A percentile compares a stretch with the other conserved stretches of the same genome.
Evolutionary conservation across 2,888 invertebrate genomes (phyloP).

Genomic region (Drosophila tripunctata): DNA sequence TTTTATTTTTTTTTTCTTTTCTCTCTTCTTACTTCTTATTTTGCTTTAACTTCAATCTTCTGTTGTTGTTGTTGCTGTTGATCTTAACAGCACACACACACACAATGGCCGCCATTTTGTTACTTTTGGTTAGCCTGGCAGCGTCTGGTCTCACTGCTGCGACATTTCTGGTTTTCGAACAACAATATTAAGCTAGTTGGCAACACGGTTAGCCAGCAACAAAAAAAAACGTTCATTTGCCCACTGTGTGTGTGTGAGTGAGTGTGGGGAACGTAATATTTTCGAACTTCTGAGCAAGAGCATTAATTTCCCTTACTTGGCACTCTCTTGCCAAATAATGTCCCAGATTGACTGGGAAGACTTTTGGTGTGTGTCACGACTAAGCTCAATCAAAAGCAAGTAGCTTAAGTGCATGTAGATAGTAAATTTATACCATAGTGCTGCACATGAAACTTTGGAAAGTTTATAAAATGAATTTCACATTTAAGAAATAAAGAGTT

Average conservation of each 20-base stretch:
- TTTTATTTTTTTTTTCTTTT: constrained; percentile 43
- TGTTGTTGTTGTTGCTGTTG: constrained; percentile 27
- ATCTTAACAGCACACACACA: constrained; percentile 48
- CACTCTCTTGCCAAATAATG: too few relatives aligned
- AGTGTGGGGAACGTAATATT: too few relatives aligned
- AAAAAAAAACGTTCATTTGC: not conserved
- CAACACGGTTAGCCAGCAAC: constrained; percentile 22
- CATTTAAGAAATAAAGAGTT: too few relatives aligned
- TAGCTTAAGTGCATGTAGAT: not conserved
- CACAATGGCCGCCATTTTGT: constrained; percentile 69
- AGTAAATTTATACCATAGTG: too few relatives aligned
- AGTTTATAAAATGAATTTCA: too few relatives aligned
- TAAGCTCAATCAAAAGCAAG: too few relatives aligned
- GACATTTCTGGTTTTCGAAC: constrained; percentile 65
- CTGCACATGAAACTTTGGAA: too few relatives aligned
- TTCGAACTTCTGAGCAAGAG: too few relatives aligned
- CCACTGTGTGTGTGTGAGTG: constrained; percentile 20
- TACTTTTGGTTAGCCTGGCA: constrained; percentile 1
- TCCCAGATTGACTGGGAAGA: too few relatives aligned
- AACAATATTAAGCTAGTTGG: constrained; percentile 30
- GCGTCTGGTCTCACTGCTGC: constrained; percentile 33
- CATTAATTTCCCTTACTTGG: constrained; percentile 1
- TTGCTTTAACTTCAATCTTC: constrained; percentile 8
- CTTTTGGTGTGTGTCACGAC: not conserved
- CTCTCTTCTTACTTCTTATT: constrained; percentile 16